Evolutionary conservation across 1,140 invertebrate species (phyloP), one percentile per base, ranked within the genome.

Genomic region (Ephestia elutella): DNA sequence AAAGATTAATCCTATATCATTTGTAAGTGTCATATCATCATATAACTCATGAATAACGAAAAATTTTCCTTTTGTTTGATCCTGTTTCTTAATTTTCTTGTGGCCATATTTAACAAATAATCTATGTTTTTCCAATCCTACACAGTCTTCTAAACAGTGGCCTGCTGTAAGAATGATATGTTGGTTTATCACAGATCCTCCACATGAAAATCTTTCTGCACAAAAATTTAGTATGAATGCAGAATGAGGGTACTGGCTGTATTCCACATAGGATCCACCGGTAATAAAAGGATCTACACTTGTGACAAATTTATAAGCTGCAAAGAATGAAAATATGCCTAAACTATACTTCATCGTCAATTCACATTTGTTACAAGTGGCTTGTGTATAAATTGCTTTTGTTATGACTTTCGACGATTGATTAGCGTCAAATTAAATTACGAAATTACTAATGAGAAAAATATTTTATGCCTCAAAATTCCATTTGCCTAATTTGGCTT

Each of bases 181-280:
- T 25, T 63, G 56, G 32, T 60, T 70, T 1, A 70, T 0, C 0
- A 69, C 56, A 0, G 66, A 69, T 9, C 54, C 54, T 0, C 63
- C 66, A 21, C 66, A 65, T 11, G 50, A 25, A 49, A 54, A 62
- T 3, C 21, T 15, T 5, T 15, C 21, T 13, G n/a, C 9, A 7
- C 44, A 48, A 5, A 9, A n/a, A 32, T 49, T 51, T 2, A n/a
- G 3, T 15, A 63, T 15, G 25, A 48, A 57, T 13, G 21, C 54
- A 0, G 55, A 59, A 49, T 64, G 62, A 3, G 62, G 62, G 28
- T 28, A 57, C 20, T 59, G 15, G 1, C 18, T 30, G 15, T 59
- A 59, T 15, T 59, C 18, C 2, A 48, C 49, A 18, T 11, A 15
- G 5, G 20, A 25, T 30, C 62, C 62, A 4, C 54, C 57, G 4